Evolutionary conservation across 64 coral and sea anemone species (phyloP).

Genomic region (Dendrophyllia cribrosa): DNA sequence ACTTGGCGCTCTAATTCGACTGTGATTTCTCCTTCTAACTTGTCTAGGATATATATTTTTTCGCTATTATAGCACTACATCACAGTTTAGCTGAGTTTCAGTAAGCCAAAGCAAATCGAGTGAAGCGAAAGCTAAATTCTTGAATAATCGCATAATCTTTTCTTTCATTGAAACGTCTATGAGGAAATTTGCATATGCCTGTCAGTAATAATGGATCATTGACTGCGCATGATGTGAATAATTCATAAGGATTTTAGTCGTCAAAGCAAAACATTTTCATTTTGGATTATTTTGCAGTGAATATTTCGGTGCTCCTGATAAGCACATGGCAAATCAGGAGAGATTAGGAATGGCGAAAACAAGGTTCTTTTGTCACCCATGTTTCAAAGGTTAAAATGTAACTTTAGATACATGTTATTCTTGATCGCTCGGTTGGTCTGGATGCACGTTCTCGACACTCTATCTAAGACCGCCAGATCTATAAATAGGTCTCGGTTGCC

Average conservation of each 20-base stretch:
- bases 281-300: not conserved
- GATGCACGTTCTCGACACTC: no score
- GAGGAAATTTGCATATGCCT: conserved; percentile 40
- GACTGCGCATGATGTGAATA: not conserved
- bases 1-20: not conserved
- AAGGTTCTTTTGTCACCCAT: not conserved
- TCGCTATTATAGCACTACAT: not conserved
- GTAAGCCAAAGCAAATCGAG: not conserved
- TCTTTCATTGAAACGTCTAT: not conserved
- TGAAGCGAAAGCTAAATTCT: not conserved
- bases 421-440: no score
- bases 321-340: not conserved
- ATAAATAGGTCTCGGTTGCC: no score
- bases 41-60: no score
- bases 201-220: not conserved
- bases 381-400: not conserved
- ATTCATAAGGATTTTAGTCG: not conserved
- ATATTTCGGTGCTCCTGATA: not conserved
- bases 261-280: not conserved
- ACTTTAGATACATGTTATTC: not conserved
- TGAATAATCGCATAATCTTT: not conserved
- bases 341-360: not conserved
- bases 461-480: no score
- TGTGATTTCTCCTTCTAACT: not conserved
- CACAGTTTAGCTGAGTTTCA: not conserved